phyloP scores from a whole-genome alignment of 2,888 invertebrate species.

The Caenorhabditis uteleia region DNA sequence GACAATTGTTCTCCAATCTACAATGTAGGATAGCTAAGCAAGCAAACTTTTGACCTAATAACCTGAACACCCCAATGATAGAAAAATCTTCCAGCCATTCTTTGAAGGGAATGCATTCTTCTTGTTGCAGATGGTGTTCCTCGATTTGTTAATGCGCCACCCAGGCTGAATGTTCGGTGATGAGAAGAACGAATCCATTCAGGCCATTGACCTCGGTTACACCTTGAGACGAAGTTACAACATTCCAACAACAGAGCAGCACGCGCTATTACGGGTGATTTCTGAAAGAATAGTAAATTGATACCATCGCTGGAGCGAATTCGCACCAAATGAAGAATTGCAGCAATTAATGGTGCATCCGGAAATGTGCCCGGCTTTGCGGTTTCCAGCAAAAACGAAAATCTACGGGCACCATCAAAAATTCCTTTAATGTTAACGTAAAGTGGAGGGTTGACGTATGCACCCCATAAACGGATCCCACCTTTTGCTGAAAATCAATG shows the following conservation, averaged over 20 bases:
- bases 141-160: slow-evolving; percentile 70
- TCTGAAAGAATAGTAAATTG: slow-evolving; percentile 73
- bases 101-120: slow-evolving; percentile 78
- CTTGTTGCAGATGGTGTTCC: slow-evolving; percentile 63
- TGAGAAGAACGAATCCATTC: slow-evolving; percentile 76
- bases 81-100: slow-evolving; percentile 93
- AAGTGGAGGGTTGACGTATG: slow-evolving; percentile 46
- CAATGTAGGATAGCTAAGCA: slow-evolving; percentile 7
- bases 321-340: slow-evolving; percentile 87
- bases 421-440: slow-evolving; percentile 43
- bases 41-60: no score
- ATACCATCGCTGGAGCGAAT: background rate
- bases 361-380: slow-evolving; percentile 95
- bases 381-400: slow-evolving; percentile 90
- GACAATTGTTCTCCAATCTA: slow-evolving; percentile 82
- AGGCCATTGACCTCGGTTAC: slow-evolving; percentile 98
- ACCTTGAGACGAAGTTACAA: slow-evolving; percentile 92
- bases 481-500: slow-evolving; percentile 45
- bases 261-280: slow-evolving; percentile 89
- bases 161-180: slow-evolving; percentile 39
- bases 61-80: slow-evolving; percentile 89
- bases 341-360: slow-evolving; percentile 92
- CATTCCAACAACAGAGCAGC: slow-evolving; percentile 92
- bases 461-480: slow-evolving; percentile 50
- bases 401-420: slow-evolving; percentile 86